A percentile compares a stretch with the other conserved stretches of the same genome.
Evolutionary conservation across 2,888 invertebrate genomes (phyloP).

Genomic region (Trissoscelio sp.): DNA sequence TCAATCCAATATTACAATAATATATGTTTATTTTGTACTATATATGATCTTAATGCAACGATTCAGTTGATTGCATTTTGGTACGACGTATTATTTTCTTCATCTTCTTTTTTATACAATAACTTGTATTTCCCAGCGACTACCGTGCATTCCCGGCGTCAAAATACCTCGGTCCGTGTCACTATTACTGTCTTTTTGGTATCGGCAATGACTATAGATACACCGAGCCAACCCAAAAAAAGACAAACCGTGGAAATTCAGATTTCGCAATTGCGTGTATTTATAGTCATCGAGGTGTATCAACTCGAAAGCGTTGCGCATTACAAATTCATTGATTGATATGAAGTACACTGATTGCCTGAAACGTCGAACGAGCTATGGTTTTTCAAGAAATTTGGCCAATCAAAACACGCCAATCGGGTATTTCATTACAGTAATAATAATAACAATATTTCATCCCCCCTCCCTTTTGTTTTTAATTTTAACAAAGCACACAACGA

Average conservation of each 20-base stretch:
- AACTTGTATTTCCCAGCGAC: constrained; percentile 62
- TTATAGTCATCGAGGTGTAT: constrained; percentile 61
- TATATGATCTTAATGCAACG: constrained; percentile 83
- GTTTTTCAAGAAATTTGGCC: constrained; percentile 60
- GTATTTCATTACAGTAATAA: too few relatives aligned
- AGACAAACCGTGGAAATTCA: constrained; percentile 30
- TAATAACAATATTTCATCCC: too few relatives aligned
- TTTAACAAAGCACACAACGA: constrained; percentile 19
- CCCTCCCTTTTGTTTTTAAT: neutral
- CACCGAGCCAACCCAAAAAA: constrained; percentile 35
- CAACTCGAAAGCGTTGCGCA: constrained; percentile 57
- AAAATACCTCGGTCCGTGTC: constrained; percentile 34
- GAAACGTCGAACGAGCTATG: constrained; percentile 64
- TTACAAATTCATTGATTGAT: constrained; percentile 67
- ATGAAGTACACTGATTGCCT: constrained; percentile 69
- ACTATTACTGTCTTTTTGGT: constrained; percentile 60
- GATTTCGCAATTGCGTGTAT: constrained; percentile 45
- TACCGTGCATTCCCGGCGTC: constrained; percentile 67
- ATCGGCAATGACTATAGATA: constrained; percentile 60
- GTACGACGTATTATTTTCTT: constrained; percentile 76
- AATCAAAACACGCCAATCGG: constrained; percentile 39
- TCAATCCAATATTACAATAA: constrained; percentile 81
- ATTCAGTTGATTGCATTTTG: constrained; percentile 77
- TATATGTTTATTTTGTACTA: constrained; percentile 84
- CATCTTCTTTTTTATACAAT: constrained; percentile 68